Evolutionary conservation across 1,140 invertebrate species (phyloP), one percentile per base, ranked within the genome.

Genomic region (Heliconius nattereri): DNA sequence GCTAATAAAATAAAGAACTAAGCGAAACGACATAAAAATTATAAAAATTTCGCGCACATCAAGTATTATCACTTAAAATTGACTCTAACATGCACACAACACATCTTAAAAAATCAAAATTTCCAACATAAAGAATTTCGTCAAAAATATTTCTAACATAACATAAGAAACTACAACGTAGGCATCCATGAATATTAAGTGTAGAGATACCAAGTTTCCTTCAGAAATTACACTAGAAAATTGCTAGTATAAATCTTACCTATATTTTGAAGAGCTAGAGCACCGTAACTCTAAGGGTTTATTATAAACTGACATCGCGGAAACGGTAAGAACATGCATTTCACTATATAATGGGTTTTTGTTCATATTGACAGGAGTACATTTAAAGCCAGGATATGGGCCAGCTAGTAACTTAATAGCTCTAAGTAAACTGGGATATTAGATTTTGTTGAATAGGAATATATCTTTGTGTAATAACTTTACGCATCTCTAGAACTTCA

Each of bases 291-390:
- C 60, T 5, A 6, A 16, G 60, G 60, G 23, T 66, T 66, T 66
- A 66, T 66, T 66, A 66, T 66, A 26, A 66, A 66, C 60, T 66
- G 60, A 66, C 60, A 26, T 29, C 23, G 26, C 60, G 60, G 60
- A 66, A 66, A 66, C 60, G 23, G 54, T 23, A 2, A 2, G 57
- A 66, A 23, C 60, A 23, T 66, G 23, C 60, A 23, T 66, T 66
- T 23, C 49, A 19, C 60, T 29, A 26, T 66, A 66, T 66, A 26
- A 66, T 66, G n/a, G 29, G 60, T 66, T 66, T 66, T 66, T 66
- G 60, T 66, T 66, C 60, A 66, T 66, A 66, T 66, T 66, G 60
- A 66, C 60, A 66, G 26, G 60, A 66, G 60, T 26, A 7, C 60
- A 26, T 66, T 66, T 66, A 26, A 66, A 52, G 23, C 60, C 23